Conservation (phyloP, 2,113 vertebrate genomes). For the Garra rufa region DNA sequence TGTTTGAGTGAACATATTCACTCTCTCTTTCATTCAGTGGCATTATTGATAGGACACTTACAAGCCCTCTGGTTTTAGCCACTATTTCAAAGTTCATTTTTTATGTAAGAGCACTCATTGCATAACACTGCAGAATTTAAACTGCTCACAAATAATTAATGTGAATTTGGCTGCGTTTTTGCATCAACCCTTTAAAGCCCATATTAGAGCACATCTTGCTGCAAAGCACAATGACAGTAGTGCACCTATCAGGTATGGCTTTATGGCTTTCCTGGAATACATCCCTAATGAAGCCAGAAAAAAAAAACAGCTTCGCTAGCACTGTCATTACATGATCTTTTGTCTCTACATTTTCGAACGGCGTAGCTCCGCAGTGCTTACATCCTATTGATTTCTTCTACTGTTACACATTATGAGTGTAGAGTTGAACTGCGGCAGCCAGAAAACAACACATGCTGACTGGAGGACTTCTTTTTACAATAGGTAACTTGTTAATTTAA, state of each 20-base stretch:
- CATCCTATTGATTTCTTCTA: slow-evolving; percentile 22
- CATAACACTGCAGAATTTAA: slow-evolving; percentile 78
- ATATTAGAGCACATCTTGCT: slow-evolving; percentile 41
- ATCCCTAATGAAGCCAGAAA: neutral
- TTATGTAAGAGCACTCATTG: slow-evolving; percentile 80
- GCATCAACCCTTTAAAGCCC: slow-evolving; percentile 52
- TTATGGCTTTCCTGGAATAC: slow-evolving; percentile 14
- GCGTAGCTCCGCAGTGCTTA: slow-evolving; percentile 7
- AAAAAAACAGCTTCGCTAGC: neutral
- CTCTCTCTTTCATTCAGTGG: slow-evolving; percentile 63
- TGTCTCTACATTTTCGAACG: neutral
- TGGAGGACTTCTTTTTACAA: slow-evolving; percentile 2
- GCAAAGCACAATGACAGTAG: slow-evolving; percentile 40
- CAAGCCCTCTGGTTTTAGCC: slow-evolving; percentile 68
- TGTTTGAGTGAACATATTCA: neutral
- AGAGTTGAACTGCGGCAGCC: slow-evolving; percentile 13
- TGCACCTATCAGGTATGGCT: neutral
- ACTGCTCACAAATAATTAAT: slow-evolving; percentile 81
- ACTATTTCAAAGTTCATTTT: slow-evolving; percentile 80
- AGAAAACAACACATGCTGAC: slow-evolving; percentile 1
- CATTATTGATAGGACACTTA: slow-evolving; percentile 68
- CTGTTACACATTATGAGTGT: slow-evolving; percentile 23
- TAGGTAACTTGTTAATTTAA: slow-evolving; percentile 6
- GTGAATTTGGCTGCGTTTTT: slow-evolving; percentile 69
- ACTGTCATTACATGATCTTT: slow-evolving; percentile 1